phyloP scores from a whole-genome alignment of 2,113 vertebrate species.

The Dasyurus viverrinus region DNA sequence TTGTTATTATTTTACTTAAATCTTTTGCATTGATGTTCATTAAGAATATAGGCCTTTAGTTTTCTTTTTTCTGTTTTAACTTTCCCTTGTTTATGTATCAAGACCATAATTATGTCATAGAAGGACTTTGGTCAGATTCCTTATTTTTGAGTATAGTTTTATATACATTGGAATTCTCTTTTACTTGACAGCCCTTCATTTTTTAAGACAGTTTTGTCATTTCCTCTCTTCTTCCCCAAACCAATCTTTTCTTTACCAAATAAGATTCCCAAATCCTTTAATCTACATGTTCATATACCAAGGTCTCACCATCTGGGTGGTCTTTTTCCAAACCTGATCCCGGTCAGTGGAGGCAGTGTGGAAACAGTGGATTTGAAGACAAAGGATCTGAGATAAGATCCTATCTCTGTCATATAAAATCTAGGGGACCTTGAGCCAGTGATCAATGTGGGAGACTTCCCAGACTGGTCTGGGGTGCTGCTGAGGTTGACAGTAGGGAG shows the following conservation, averaged over 20 bases:
- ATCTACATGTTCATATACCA: not conserved
- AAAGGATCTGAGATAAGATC: no score
- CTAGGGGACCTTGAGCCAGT: no score
- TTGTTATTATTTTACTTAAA: not conserved
- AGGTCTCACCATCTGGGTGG: no score
- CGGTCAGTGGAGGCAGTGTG: no score
- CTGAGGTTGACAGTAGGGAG: no score
- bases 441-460: no score
- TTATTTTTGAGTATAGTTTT: not conserved
- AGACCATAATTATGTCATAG: not conserved
- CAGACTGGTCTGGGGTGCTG: no score
- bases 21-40: not conserved
- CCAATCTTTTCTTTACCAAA: not conserved
- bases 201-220: not conserved
- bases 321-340: no score
- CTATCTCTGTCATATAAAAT: no score
- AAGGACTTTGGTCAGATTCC: not conserved
- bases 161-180: not conserved
- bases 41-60: not conserved
- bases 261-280: not conserved
- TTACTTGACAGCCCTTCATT: not conserved
- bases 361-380: no score
- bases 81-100: not conserved
- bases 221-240: not conserved
- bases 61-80: not conserved